phyloP scores from a whole-genome alignment of 2,888 invertebrate species.

The Lepidocyrtoides sp. region DNA sequence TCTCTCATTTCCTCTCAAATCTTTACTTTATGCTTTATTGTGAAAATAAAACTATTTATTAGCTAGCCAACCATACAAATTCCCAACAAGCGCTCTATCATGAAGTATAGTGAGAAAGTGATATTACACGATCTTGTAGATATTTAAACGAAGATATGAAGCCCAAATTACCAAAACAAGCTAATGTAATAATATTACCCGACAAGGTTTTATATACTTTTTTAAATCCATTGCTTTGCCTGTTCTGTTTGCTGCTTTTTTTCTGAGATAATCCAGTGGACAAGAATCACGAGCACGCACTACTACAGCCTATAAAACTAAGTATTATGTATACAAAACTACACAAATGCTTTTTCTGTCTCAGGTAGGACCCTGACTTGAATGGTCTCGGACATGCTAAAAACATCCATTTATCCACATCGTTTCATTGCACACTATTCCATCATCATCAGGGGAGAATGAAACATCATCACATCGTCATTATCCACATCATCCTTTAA shows the following conservation, averaged over 20 bases:
- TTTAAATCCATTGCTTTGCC: background rate
- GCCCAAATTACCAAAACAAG: conserved; percentile 62
- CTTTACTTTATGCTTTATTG: background rate
- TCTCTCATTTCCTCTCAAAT: background rate
- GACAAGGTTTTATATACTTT: background rate
- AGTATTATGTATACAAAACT: no score
- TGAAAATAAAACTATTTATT: conserved; percentile 70
- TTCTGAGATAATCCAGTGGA: conserved; percentile 60
- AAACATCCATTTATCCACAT: conserved; percentile 9
- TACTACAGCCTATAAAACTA: background rate
- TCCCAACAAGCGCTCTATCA: background rate
- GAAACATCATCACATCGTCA: conserved; percentile 73
- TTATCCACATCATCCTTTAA: conserved; percentile 60
- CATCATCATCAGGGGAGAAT: background rate
- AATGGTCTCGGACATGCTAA: background rate
- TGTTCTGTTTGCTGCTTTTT: background rate
- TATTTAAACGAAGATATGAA: conserved; percentile 47
- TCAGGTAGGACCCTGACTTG: background rate
- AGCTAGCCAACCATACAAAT: conserved; percentile 13
- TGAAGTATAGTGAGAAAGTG: conserved; percentile 22
- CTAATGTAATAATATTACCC: conserved; percentile 42
- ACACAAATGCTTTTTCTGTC: background rate
- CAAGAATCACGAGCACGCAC: conserved; percentile 58
- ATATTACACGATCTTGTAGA: conserved; percentile 69
- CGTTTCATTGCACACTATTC: background rate